These are phyloP conservation scores for Anthonomus grandis DNA, from an alignment of 1,140 invertebrate species.

Conservation along the genomic window DNA sequence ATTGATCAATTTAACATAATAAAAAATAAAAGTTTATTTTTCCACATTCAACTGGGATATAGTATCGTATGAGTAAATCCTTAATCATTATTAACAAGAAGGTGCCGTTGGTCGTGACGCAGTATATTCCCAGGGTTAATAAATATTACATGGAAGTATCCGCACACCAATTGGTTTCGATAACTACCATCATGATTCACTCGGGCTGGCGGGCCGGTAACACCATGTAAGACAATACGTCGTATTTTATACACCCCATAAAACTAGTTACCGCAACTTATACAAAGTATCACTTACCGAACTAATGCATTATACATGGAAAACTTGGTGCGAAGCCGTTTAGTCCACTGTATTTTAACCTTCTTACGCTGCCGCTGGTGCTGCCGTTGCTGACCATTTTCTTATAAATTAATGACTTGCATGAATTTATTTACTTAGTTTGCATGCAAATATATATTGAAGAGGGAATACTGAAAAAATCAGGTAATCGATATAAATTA, in stretches of 20 bases:
- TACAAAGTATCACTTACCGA: conserved; percentile 21
- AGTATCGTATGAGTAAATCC: no score
- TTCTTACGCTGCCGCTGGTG: background rate
- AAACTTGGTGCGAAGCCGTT: conserved; percentile 18
- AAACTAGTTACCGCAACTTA: conserved; percentile 26
- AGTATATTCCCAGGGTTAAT: conserved; percentile 29
- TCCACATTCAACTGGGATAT: background rate
- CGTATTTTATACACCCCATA: conserved; percentile 30
- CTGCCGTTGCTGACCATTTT: no score
- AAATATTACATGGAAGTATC: conserved; percentile 26
- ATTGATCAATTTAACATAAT: no score
- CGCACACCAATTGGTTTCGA: conserved; percentile 23
- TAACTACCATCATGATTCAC: conserved; percentile 30
- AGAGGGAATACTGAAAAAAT: no score
- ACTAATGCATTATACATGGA: conserved; percentile 22
- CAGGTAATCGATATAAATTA: no score
- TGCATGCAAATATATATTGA: no score
- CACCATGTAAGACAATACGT: conserved; percentile 27
- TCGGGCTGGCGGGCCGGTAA: conserved; percentile 11
- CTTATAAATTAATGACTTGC: no score
- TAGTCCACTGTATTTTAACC: conserved; percentile 17
- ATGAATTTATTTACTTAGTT: no score
- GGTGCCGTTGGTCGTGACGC: conserved; percentile 13
- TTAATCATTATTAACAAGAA: conserved; percentile 28
- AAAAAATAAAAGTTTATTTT: no score